Base-by-base conservation (phyloP, 1,140 invertebrate genomes). In the Leptopilina boulardi region DNA sequence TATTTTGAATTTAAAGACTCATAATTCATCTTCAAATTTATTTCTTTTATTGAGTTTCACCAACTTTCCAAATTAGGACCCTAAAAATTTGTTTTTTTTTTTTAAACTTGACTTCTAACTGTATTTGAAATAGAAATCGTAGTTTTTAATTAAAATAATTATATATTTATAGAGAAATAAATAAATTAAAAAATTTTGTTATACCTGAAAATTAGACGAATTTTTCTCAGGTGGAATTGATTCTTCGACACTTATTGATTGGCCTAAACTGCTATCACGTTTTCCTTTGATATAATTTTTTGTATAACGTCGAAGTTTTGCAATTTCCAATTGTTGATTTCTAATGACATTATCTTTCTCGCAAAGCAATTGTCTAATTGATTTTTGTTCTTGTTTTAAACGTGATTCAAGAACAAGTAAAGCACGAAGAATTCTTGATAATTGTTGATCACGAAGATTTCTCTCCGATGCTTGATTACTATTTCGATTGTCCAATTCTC, bases 351-450 rank as follows among this genome's bases (percentile, higher is more conserved):
- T 93, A 84, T 95, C 95, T 84, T 95, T 95, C 82, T 94, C 94
- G 47, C 92, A 91, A 2, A 96, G 90, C 71, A 94, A 92, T 51
- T 93, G 92, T 42, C 93, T 92, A 51, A 96, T 95, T 79, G 92
- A 93, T 82, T 94, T 94, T 83, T 96, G 94, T 86, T 96, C 95
- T 83, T 94, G 93, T n/a, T 93, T 93, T 2, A 96, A 88, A n/a
- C 94, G 90, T 0, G 94, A 93, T 84, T 96, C 95, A 15, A 96
- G 92, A 19, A 94, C 91, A 11, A 95, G 91, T 26, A 96, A 86
- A 1, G 94, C 94, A 13, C 94, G 91, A 3, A 96, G 89, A 15
- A 95, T 93, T 73, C 93, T 91, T 1, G 93, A 93, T 4, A 95
- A 91, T 84, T 95, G 94, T 80, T 94, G 93, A 85, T 95, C 94